Conservation (phyloP, 2,797 vertebrate species). For the Anomalospiza imberbis region DNA sequence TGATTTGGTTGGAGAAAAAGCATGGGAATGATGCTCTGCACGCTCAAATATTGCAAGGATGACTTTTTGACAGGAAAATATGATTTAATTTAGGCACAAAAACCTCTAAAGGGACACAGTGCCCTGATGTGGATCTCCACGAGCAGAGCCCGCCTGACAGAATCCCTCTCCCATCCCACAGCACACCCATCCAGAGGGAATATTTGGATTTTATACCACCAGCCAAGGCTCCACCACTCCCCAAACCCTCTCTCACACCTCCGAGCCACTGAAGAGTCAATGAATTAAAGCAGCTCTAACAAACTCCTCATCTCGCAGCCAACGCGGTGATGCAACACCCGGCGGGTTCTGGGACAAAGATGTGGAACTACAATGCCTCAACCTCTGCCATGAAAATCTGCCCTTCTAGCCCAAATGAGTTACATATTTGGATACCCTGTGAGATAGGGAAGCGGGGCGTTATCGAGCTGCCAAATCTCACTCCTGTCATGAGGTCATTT, state of each 20-base stretch:
- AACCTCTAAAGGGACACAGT: neutral
- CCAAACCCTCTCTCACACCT: neutral
- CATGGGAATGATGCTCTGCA: accelerated
- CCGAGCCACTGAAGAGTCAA: neutral
- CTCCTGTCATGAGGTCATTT: constrained; percentile 66
- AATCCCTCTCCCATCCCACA: neutral
- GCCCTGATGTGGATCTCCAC: accelerated
- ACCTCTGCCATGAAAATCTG: constrained; percentile 19
- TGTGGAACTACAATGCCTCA: constrained; percentile 8
- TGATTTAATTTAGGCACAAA: accelerated
- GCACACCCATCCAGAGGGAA: neutral
- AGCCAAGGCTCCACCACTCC: neutral
- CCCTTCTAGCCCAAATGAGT: constrained; percentile 18
- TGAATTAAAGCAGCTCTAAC: neutral
- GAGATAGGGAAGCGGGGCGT: neutral
- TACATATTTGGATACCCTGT: constrained; percentile 10
- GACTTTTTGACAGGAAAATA: neutral
- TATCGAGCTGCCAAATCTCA: constrained; percentile 52
- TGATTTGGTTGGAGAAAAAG: accelerated
- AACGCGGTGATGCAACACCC: neutral
- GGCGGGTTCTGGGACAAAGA: constrained; percentile 27
- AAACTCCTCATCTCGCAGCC: neutral
- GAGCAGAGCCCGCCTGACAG: accelerated
- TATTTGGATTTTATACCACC: neutral
- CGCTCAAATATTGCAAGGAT: neutral